phyloP scores from a whole-genome alignment of 2,113 vertebrate genomes.

The Formicarius rufipectus region DNA sequence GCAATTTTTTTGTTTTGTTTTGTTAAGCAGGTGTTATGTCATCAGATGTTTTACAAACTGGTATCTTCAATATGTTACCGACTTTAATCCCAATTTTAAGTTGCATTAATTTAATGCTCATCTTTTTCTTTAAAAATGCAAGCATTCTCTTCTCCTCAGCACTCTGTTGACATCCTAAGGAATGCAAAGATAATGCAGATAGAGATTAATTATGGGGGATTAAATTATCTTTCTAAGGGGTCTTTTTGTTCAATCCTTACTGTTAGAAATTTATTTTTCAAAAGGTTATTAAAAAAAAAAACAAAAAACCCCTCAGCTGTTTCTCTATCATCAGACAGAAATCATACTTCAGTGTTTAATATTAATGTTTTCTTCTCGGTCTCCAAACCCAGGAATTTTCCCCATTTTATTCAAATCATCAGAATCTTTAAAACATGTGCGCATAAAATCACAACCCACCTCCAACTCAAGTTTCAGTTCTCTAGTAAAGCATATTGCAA shows the following conservation, averaged over 20 bases:
- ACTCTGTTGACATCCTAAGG: background rate
- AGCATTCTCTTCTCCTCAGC: background rate
- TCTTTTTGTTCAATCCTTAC: background rate
- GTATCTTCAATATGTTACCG: background rate
- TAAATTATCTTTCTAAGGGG: background rate
- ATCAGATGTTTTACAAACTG: background rate
- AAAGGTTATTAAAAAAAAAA: no score
- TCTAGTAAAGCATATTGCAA: background rate
- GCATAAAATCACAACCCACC: background rate
- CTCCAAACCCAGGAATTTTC: background rate
- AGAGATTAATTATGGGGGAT: accelerated
- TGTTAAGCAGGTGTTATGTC: background rate
- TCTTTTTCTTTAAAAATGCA: background rate
- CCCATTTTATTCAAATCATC: background rate
- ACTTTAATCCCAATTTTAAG: background rate
- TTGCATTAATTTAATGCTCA: background rate
- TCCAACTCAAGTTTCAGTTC: background rate
- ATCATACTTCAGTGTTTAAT: background rate
- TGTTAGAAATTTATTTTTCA: background rate
- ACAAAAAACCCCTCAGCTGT: background rate
- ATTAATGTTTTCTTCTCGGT: background rate
- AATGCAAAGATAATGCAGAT: background rate
- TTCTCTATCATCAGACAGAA: background rate
- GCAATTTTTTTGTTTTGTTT: background rate
- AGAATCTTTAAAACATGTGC: background rate